phyloP scores from a whole-genome alignment of 2,888 invertebrate species.

The Macrosiphum euphorbiae region DNA sequence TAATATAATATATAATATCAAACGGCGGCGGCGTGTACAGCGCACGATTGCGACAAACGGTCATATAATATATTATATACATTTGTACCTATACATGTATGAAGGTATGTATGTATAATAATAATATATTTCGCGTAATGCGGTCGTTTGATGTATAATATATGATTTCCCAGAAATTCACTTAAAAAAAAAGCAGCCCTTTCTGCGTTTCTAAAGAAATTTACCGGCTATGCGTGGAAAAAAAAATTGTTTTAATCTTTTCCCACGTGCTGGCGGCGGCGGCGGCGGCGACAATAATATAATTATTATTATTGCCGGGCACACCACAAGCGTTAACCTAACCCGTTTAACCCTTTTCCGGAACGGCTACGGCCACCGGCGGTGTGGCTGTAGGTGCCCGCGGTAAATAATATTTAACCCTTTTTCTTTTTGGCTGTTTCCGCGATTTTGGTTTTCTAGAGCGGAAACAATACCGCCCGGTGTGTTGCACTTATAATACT shows the following conservation, averaged over 20 bases:
- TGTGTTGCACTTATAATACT: neutral
- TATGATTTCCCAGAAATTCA: neutral
- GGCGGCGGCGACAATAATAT: neutral
- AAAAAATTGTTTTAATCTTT: conserved; percentile 4
- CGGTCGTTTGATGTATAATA: neutral
- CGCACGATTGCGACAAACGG: neutral
- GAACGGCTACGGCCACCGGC: neutral
- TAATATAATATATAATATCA: conserved; percentile 2
- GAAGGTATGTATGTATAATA: no score
- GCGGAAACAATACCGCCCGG: neutral
- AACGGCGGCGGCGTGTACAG: neutral
- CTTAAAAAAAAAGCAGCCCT: conserved; percentile 23
- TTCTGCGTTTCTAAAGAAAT: conserved; percentile 43
- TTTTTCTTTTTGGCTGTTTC: neutral
- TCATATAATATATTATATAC: neutral
- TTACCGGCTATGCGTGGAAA: neutral
- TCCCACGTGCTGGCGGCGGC: conserved; percentile 29
- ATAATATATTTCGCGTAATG: neutral
- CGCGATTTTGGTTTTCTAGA: neutral
- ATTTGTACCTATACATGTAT: neutral
- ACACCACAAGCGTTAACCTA: neutral
- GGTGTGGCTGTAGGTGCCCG: neutral
- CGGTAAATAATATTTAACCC: conserved; percentile 15
- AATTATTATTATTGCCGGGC: conserved; percentile 21
- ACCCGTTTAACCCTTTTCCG: conserved; percentile 50